A percentile compares a stretch with the other conserved stretches of the same genome.
These are phyloP conservation scores for Cotesia chilonis DNA, from an alignment of 1,140 invertebrate species.

Conservation along the genomic window DNA sequence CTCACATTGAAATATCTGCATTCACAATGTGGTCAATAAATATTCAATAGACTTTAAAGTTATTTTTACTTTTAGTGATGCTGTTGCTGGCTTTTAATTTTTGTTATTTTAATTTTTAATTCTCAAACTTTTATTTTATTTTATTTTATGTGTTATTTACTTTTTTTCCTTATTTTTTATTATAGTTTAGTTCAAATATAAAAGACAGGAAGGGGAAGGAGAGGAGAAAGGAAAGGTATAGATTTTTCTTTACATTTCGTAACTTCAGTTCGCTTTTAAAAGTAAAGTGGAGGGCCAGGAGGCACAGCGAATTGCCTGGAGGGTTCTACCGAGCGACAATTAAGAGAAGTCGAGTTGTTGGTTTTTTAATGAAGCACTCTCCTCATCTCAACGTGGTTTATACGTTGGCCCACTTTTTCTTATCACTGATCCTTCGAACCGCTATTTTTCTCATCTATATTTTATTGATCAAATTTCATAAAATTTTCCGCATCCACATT, in stretches of 20 bases:
- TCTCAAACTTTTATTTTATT: not conserved
- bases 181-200: too few relatives aligned
- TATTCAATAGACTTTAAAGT: conserved; percentile 24
- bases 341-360: conserved; percentile 35
- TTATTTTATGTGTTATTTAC: not conserved
- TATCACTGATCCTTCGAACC: conserved; percentile 35
- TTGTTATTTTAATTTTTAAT: not conserved
- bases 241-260: not conserved
- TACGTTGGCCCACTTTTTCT: conserved; percentile 43
- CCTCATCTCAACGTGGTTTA: conserved; percentile 27
- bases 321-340: conserved; percentile 40
- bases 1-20: conserved; percentile 25
- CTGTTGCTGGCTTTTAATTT: not conserved
- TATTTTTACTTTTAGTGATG: not conserved
- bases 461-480: not conserved
- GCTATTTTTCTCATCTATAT: conserved; percentile 2
- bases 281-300: too few relatives aligned
- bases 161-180: not conserved
- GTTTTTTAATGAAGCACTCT: conserved; percentile 42
- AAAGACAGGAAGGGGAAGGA: too few relatives aligned
- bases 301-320: too few relatives aligned
- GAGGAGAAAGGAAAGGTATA: not conserved
- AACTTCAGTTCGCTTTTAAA: too few relatives aligned
- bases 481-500: too few relatives aligned
- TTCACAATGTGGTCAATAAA: conserved; percentile 23